Base-by-base conservation (phyloP, 30 jellyfish, hydroid and myxozoan species). In the Aurelia aurita complex sp. Pacific region DNA sequence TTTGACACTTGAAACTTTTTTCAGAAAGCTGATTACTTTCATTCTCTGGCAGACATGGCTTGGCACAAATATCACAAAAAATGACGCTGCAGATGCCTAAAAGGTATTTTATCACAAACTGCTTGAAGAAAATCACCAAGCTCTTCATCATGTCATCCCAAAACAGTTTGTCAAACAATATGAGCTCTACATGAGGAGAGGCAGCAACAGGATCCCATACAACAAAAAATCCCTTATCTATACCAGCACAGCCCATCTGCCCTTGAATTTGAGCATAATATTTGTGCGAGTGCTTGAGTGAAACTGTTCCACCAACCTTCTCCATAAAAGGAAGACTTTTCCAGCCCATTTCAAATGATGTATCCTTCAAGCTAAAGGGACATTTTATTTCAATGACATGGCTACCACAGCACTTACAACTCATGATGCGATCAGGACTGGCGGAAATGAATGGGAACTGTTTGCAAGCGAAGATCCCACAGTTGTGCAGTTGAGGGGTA, bases 391-490 rank as follows among this genome's bases (percentile, higher is more conserved):
- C 76, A 18, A 66, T 66, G 43, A n/a, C 18, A 66, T 23, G 51
- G 33, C n/a, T 23, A 13, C 38, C 17, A 66, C 76, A 66, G 33
- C 76, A 66, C 33, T 66, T 66, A 43, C 76, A 66, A 2, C 8
- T 18, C 76, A 66, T 66, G 18, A 66, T 66, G 42, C 76, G 42
- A 66, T 66, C 76, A 13, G 76, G 76, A 66, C 76, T 66, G 16
- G 76, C 76, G 13, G 76, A 66, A 16, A 66, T 66, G 33, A 18
- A 34, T 34, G 18, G 76, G 51, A 66, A 66, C 76, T 66, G 76
- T 66, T n/a, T n/a, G 51, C 43, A 66, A n/a, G 33, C 76, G 1
- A 66, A 66, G n/a, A 66, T 15, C 17, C 76, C 76, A 66, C 76
- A 66, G n/a, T 13, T 2, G 7, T n/a, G 33, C 5, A 66, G 7